These are phyloP conservation scores for Dipodomys spectabilis DNA, from an alignment of 2,113 vertebrate species.

Conservation along the genomic window DNA sequence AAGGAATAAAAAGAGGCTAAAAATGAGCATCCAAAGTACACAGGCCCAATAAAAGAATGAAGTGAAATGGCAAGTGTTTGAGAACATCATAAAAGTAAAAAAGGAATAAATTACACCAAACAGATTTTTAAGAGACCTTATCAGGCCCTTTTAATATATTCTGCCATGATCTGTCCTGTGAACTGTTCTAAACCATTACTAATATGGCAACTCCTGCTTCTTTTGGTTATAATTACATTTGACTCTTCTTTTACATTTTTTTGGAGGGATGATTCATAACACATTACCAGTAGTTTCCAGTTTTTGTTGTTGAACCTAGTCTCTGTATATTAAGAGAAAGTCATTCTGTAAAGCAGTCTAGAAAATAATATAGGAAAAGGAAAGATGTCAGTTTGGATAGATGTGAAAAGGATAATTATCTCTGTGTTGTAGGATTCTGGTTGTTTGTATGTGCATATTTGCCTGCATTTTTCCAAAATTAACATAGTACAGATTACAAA, in stretches of 20 bases:
- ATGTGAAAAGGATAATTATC: neutral
- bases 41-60: neutral
- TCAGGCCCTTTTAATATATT: neutral
- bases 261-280: neutral
- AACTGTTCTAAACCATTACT: conserved; percentile 23
- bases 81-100: neutral
- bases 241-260: neutral
- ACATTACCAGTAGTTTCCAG: neutral
- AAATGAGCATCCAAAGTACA: neutral
- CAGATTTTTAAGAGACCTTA: neutral
- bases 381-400: neutral
- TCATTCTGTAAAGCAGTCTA: neutral
- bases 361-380: neutral
- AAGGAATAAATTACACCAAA: neutral
- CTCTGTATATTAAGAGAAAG: conserved; percentile 23
- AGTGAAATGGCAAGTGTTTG: neutral
- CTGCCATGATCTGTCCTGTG: neutral
- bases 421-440: neutral
- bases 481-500: neutral
- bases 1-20: neutral
- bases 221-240: neutral
- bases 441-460: neutral
- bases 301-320: neutral
- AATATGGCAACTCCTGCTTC: neutral
- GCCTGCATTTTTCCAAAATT: neutral